Evolutionary conservation across 1,140 invertebrate genomes (phyloP).

Genomic region (Tetragonula clypearis): DNA sequence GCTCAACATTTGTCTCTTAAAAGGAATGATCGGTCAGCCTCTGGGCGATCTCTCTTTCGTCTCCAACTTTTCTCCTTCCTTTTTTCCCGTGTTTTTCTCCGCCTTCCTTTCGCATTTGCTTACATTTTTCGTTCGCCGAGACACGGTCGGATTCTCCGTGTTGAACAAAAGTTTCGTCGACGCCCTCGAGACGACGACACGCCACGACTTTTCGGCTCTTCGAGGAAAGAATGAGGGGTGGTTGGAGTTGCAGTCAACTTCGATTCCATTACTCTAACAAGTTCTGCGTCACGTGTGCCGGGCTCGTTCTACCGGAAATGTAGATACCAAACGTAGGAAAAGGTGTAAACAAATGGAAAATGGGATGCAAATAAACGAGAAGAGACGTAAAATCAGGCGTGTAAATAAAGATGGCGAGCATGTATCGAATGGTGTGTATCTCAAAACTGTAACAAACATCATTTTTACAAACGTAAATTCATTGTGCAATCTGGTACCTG

Average conservation of each 20-base stretch:
- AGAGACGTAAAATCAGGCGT: not conserved
- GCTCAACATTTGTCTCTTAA: not conserved
- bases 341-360: not conserved
- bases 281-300: not conserved
- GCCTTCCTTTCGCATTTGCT: not conserved
- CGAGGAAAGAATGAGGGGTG: not conserved
- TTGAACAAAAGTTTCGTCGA: not conserved
- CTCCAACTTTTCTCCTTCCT: not conserved
- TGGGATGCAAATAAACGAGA: not conserved
- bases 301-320: not conserved
- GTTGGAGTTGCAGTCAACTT: not conserved
- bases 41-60: not conserved
- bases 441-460: no score
- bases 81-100: not conserved
- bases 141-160: not conserved
- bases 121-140: constrained; percentile 1
- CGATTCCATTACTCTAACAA: not conserved
- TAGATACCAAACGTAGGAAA: not conserved
- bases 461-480: no score
- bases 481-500: no score
- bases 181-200: not conserved
- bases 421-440: not conserved
- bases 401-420: not conserved
- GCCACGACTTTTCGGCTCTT: not conserved
- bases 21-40: constrained; percentile 4